Evolutionary conservation across 37 sponge, comb jelly and placozoan species (phyloP).

Genomic region (Amphimedon queenslandica): DNA sequence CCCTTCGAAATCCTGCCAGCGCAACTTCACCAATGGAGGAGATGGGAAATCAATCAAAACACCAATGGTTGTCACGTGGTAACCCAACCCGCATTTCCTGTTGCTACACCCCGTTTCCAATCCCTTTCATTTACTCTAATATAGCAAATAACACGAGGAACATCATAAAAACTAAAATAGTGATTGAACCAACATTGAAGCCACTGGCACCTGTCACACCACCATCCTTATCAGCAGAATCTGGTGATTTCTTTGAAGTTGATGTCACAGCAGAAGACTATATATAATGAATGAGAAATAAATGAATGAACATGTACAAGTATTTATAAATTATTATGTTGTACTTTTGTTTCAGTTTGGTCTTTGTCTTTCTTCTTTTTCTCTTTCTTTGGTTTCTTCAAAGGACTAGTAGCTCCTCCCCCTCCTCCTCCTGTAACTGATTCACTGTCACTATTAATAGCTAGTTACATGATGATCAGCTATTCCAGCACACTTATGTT

Average conservation of each 20-base stretch:
- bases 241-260: not conserved
- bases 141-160: conserved; percentile 93
- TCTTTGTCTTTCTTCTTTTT: conserved; percentile 43
- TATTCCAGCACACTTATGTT: too few species aligned
- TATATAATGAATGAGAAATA: not conserved
- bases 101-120: too few species aligned
- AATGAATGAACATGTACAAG: not conserved
- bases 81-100: too few species aligned
- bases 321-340: not conserved
- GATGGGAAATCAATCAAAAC: too few species aligned
- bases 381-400: conserved; percentile 37
- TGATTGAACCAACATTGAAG: conserved; percentile 57
- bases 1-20: too few species aligned
- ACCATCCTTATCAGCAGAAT: too few species aligned
- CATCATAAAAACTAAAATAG: conserved; percentile 78
- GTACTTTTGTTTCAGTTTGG: conserved; percentile 7
- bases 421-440: not conserved
- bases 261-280: not conserved
- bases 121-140: too few species aligned
- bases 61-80: too few species aligned
- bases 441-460: not conserved
- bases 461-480: too few species aligned
- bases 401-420: conserved; percentile 13
- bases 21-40: too few species aligned
- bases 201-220: too few species aligned